Evolutionary conservation across 2,888 invertebrate species (phyloP).

Genomic region (Mycogona germanica): DNA sequence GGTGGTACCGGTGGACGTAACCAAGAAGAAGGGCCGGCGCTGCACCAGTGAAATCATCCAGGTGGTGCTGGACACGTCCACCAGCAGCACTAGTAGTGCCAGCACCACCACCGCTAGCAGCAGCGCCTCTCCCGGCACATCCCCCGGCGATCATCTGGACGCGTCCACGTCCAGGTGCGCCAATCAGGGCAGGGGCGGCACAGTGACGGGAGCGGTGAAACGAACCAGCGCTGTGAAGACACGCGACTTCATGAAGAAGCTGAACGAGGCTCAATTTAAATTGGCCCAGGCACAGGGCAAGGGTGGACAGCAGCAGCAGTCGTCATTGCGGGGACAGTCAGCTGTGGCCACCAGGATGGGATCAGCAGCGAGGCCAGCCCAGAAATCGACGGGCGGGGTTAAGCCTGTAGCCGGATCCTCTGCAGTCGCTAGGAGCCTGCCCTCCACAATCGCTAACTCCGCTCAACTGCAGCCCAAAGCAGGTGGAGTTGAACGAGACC

Average conservation of each 20-base stretch:
- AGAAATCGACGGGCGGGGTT: neutral
- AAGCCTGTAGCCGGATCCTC: neutral
- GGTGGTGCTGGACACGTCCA: too few species aligned
- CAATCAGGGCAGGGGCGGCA: too few species aligned
- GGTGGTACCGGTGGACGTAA: too few species aligned
- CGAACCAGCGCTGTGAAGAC: conserved; percentile 6
- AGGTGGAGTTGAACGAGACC: too few species aligned
- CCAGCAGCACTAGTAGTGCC: neutral
- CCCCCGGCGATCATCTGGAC: neutral
- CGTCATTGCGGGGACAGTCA: neutral
- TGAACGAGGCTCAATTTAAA: conserved; percentile 10
- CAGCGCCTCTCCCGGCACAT: neutral
- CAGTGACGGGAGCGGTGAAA: neutral
- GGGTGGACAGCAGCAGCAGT: neutral
- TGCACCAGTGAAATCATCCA: too few species aligned
- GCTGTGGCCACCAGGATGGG: neutral
- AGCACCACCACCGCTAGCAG: neutral
- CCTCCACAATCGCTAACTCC: too few species aligned
- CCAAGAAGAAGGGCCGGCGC: too few species aligned
- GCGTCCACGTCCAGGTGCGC: neutral
- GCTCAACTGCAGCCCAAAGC: too few species aligned
- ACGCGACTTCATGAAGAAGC: conserved; percentile 13
- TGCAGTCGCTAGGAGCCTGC: neutral
- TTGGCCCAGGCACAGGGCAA: conserved; percentile 7
- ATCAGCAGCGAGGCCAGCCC: neutral